Conservation (phyloP, 2,797 vertebrate species). For the Catharus ustulatus region DNA sequence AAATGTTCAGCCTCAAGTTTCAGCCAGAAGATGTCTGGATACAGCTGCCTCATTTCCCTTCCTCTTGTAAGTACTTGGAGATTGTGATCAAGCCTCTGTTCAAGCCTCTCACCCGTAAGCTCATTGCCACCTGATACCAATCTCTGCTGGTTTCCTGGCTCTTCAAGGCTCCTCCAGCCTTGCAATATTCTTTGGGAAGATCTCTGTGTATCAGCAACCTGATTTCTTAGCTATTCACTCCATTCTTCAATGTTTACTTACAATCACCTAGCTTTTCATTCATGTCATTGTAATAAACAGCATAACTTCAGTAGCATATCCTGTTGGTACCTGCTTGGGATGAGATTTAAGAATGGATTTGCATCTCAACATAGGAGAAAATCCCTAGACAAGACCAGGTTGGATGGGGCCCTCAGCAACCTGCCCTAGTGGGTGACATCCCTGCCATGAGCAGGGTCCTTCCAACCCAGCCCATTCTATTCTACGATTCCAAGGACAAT, state of each 20-base stretch:
- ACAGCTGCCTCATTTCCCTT: conserved; percentile 14
- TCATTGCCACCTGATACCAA: not conserved
- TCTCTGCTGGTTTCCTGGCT: conserved; percentile 26
- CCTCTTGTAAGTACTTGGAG: not conserved
- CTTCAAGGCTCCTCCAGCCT: not conserved
- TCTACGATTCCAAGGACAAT: not conserved
- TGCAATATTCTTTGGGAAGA: not conserved
- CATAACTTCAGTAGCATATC: not conserved
- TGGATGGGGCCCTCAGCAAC: not conserved
- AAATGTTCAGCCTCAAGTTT: not conserved
- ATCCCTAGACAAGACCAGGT: not conserved
- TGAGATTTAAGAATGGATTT: not conserved
- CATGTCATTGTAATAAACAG: not conserved
- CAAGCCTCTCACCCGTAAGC: conserved; percentile 1
- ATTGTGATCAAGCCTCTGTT: conserved; percentile 16
- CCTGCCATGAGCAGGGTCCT: not conserved
- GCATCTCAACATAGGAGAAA: not conserved
- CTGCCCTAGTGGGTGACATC: not conserved
- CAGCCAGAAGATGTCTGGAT: not conserved
- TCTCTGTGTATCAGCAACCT: not conserved
- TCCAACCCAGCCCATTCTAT: not conserved
- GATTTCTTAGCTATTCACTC: not conserved
- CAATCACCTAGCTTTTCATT: not conserved
- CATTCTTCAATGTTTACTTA: not conserved
- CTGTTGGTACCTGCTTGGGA: not conserved